Percentiles rank a stretch among this genome's conserved stretches.
Evolutionary conservation across 1,140 invertebrate genomes (phyloP).

Genomic region (Parapsyche elsis): DNA sequence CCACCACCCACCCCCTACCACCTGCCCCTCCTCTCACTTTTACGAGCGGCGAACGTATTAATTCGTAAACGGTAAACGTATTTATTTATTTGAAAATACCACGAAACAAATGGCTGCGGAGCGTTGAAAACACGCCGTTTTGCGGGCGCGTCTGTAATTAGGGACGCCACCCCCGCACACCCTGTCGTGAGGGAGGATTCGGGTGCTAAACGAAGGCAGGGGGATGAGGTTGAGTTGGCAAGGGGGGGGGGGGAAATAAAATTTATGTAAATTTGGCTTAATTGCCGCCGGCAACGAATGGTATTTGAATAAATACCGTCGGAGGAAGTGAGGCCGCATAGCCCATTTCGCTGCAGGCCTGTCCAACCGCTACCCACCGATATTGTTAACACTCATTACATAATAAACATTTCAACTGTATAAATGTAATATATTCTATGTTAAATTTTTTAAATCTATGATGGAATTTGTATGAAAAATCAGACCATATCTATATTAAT

Average conservation of each 20-base stretch:
- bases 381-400: no score
- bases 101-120: slow-evolving; percentile 49
- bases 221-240: neutral
- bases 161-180: neutral
- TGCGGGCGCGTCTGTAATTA: slow-evolving; percentile 50
- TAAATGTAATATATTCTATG: neutral
- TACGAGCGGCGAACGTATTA: slow-evolving; percentile 36
- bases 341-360: neutral
- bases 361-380: neutral
- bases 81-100: slow-evolving; percentile 55
- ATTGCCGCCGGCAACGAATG: slow-evolving; percentile 52
- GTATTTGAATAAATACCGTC: slow-evolving; percentile 54
- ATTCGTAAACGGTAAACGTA: slow-evolving; percentile 44
- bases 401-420: neutral
- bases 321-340: slow-evolving; percentile 30
- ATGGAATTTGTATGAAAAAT: no score
- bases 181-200: neutral
- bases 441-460: no score
- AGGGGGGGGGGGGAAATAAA: slow-evolving; percentile 46
- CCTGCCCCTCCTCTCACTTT: neutral
- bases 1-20: neutral
- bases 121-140: slow-evolving; percentile 49
- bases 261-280: slow-evolving; percentile 55
- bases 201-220: neutral
- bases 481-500: no score